phyloP scores from a whole-genome alignment of 2,888 invertebrate species.

The Drosophila vallismaia region DNA sequence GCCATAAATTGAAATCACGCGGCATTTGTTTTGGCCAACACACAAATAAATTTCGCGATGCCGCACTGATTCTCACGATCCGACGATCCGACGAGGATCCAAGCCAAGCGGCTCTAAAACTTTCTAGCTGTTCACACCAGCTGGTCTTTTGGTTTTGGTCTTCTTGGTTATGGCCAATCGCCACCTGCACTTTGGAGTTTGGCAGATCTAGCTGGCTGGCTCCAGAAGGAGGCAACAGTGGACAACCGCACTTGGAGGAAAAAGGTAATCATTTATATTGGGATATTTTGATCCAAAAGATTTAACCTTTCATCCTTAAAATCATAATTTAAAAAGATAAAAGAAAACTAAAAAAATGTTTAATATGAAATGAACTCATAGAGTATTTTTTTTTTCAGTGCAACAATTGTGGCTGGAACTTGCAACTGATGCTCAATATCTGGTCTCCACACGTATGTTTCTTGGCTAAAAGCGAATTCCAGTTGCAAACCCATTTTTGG shows the following conservation, averaged over 20 bases:
- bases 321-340: too few species aligned
- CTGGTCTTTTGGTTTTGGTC: slow-evolving; percentile 32
- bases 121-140: slow-evolving; percentile 77
- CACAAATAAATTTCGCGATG: slow-evolving; percentile 63
- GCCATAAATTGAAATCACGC: slow-evolving; percentile 69
- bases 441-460: slow-evolving; percentile 47
- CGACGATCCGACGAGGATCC: slow-evolving; percentile 1
- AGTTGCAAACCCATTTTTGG: slow-evolving; percentile 80
- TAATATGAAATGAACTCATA: too few species aligned
- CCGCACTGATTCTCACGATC: slow-evolving; percentile 75
- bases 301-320: too few species aligned
- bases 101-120: slow-evolving; percentile 50
- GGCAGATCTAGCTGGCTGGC: slow-evolving; percentile 25
- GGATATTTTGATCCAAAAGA: neutral
- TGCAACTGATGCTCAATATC: slow-evolving; percentile 27
- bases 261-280: neutral
- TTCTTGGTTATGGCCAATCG: slow-evolving; percentile 43
- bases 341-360: too few species aligned
- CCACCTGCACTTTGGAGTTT: slow-evolving; percentile 63
- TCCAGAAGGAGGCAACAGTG: slow-evolving; percentile 3
- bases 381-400: neutral
- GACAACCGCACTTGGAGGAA: neutral
- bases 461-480: slow-evolving; percentile 77
- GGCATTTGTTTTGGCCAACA: slow-evolving; percentile 63
- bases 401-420: neutral